Base-by-base conservation (phyloP, 2,113 vertebrate genomes). In the Dromaius novaehollandiae region DNA sequence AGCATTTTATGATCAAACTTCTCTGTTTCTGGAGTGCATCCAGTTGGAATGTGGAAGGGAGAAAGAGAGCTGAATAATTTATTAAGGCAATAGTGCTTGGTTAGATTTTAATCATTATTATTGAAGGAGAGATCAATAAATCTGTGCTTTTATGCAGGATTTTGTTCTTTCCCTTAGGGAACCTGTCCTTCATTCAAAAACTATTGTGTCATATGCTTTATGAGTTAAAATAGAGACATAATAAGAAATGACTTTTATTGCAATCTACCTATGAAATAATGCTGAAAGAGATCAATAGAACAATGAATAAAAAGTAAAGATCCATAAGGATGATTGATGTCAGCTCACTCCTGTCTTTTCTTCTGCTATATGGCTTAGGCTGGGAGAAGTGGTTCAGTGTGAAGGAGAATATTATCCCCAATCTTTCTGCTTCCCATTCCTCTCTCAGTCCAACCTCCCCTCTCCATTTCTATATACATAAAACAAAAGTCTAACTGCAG, bases 31-130 rank as follows among this genome's bases (percentile, higher is more conserved):
- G 9, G 32, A 61, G 48, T 68, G 18, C 32, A 50, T 46, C 1
- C 16, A 86, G 11, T 73, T 95, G 65, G 32, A 74, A 92, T 82
- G 30, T 51, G n/a, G 73, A 69, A 82, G 58, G 78, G 11, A 14
- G 77, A 71, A 90, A 64, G 40, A 53, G 21, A 73, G 25, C 19
- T 87, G 61, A 95, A 95, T 96, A 96, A 96, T 96, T 97, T 96
- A 95, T 86, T 93, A 93, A 56, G 69, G 36, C 63, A 93, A 89
- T 81, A 90, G 66, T 89, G 38, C 79, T 87, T 75, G 42, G 70
- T 90, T 91, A 95, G 92, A 84, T 92, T 96, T 82, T 96, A 92
- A 96, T 95, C 82, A 86, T 88, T 96, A 92, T 91, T 90, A 93
- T 95, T 96, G 88, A 96, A 95, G 68, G 53, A 30, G 13, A 87